Percentiles rank a stretch among this genome's conserved stretches.
Evolutionary conservation across 2,888 invertebrate species (phyloP).

Genomic region (Deilephila elpenor): DNA sequence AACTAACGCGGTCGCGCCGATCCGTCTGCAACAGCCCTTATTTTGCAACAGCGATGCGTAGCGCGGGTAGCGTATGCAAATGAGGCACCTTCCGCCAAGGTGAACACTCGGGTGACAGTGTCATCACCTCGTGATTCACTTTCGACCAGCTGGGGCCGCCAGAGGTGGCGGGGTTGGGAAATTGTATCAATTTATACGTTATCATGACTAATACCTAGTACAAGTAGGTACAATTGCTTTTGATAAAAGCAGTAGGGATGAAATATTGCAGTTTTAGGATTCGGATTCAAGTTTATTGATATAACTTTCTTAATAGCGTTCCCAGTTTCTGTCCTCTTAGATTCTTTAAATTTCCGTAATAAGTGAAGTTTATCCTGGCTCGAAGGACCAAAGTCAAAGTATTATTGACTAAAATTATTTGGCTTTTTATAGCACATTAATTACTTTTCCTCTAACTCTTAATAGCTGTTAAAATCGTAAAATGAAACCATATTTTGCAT

Average conservation of each 20-base stretch:
- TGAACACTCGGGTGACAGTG: slow-evolving; percentile 27
- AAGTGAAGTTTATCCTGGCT: no score
- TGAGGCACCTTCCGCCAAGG: slow-evolving; percentile 45
- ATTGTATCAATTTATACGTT: not conserved
- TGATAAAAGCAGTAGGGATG: no score
- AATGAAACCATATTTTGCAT: not conserved
- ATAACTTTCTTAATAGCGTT: no score
- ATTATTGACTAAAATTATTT: no score
- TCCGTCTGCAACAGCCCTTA: not conserved
- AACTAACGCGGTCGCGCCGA: not conserved
- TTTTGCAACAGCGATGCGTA: slow-evolving; percentile 17
- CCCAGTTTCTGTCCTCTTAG: no score
- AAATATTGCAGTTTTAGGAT: no score
- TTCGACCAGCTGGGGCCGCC: not conserved
- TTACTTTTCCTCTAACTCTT: no score
- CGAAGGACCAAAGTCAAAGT: no score
- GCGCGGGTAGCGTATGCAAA: slow-evolving; percentile 35
- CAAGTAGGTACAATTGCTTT: no score
- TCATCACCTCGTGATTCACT: not conserved
- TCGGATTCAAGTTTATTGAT: no score
- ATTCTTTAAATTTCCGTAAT: no score
- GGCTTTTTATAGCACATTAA: no score
- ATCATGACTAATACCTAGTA: not conserved
- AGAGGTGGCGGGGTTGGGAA: not conserved
- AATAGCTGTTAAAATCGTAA: not conserved